Percentiles rank a stretch among this genome's conserved stretches.
Conservation (phyloP, 1,140 invertebrate species). For the Chironomus tepperi region DNA sequence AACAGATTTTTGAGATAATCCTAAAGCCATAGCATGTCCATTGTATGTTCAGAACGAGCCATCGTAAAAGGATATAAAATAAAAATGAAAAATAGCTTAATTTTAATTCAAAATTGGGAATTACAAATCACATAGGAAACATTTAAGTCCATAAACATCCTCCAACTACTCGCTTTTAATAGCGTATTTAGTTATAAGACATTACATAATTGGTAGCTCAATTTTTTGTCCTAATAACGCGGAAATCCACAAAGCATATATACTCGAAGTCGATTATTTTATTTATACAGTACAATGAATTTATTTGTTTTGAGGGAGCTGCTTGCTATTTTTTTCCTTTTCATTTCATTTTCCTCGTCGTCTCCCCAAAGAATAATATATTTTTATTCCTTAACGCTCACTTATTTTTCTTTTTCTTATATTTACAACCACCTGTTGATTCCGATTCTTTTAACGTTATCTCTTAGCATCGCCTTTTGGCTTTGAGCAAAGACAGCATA, state of each 20-base stretch:
- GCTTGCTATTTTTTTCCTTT: neutral
- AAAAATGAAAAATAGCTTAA: neutral
- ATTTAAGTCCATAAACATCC: neutral
- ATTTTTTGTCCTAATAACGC: constrained; percentile 20
- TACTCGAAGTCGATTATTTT: constrained; percentile 15
- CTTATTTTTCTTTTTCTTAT: neutral
- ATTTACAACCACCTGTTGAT: constrained; percentile 18
- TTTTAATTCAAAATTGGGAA: neutral
- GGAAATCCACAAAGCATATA: constrained; percentile 11
- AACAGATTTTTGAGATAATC: too few species aligned
- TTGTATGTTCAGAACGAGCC: neutral
- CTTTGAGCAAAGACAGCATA: neutral
- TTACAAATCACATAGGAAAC: neutral
- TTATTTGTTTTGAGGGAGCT: constrained; percentile 16
- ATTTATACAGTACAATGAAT: constrained; percentile 21
- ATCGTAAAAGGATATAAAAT: neutral
- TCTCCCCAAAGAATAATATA: neutral
- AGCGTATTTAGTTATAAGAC: neutral
- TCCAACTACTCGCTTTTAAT: neutral
- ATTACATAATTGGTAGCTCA: constrained; percentile 19
- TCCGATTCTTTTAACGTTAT: constrained; percentile 7
- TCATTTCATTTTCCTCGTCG: neutral
- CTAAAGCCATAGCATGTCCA: too few species aligned
- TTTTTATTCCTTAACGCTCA: neutral
- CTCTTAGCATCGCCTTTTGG: neutral